A percentile compares a stretch with the other conserved stretches of the same genome.
Evolutionary conservation across 2,797 vertebrate species (phyloP).

Genomic region (Macroramphosus scolopax): DNA sequence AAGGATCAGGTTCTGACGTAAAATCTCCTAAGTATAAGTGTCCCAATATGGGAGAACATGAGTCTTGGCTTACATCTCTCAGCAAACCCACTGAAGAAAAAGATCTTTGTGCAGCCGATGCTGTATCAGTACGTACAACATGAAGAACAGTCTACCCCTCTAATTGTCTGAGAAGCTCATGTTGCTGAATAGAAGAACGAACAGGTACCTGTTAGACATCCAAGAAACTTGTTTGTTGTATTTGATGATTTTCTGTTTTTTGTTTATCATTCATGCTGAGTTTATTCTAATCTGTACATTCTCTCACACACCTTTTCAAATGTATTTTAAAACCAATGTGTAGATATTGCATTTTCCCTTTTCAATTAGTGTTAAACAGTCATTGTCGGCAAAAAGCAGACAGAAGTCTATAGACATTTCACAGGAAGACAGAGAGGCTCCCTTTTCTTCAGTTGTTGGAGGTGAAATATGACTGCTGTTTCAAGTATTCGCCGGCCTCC

Average conservation of each 20-base stretch:
- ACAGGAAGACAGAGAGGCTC: not conserved
- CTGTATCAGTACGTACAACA: no score
- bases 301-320: no score
- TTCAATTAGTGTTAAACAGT: not conserved
- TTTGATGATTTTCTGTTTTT: not conserved
- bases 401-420: not conserved
- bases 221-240: not conserved
- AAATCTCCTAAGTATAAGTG: constrained; percentile 35
- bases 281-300: no score
- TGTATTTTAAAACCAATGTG: not conserved
- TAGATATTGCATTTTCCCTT: not conserved
- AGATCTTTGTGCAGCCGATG: not conserved
- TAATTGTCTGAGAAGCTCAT: no score
- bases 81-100: not conserved
- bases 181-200: no score
- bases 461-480: constrained; percentile 42
- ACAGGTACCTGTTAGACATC: no score
- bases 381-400: no score
- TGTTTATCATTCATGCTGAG: not conserved
- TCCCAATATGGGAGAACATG: constrained; percentile 67
- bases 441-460: constrained; percentile 53
- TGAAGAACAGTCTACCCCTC: no score
- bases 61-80: not conserved
- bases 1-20: constrained; percentile 52
- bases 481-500: constrained; percentile 47